Evolutionary conservation across 2,113 vertebrate genomes (phyloP).

Genomic region (Dicrurus megarhynchus): DNA sequence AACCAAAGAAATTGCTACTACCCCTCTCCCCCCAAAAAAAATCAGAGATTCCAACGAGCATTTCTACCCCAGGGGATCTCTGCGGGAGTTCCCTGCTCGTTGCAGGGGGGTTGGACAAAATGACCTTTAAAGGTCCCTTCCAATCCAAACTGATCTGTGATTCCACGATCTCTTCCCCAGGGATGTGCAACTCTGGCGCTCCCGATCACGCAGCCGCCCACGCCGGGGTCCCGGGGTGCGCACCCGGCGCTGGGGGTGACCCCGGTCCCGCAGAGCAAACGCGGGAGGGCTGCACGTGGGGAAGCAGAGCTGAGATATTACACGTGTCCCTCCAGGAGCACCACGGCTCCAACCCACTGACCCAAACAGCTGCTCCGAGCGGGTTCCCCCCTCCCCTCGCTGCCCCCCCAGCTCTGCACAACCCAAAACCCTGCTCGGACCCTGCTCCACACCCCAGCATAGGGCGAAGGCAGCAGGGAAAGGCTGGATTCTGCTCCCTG

Average conservation of each 20-base stretch:
- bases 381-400: not conserved
- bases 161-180: not conserved
- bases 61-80: not conserved
- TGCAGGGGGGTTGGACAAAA: not conserved
- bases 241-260: not conserved
- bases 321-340: fast-evolving
- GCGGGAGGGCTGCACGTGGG: fast-evolving
- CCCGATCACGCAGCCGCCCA: not conserved
- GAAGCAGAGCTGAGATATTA: not conserved
- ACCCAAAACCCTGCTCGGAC: fast-evolving
- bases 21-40: not conserved
- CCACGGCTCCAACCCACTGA: fast-evolving
- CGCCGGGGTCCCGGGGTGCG: not conserved
- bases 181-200: fast-evolving
- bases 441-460: not conserved
- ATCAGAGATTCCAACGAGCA: not conserved
- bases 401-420: not conserved
- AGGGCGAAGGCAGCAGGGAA: not conserved
- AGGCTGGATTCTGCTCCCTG: not conserved
- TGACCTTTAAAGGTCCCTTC: not conserved
- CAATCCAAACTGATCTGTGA: not conserved
- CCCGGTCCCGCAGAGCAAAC: fast-evolving
- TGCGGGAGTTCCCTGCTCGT: not conserved
- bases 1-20: not conserved
- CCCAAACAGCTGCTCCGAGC: not conserved